These are phyloP conservation scores for Radopholus similis DNA, from an alignment of 1,140 invertebrate genomes.

Conservation along the genomic window DNA sequence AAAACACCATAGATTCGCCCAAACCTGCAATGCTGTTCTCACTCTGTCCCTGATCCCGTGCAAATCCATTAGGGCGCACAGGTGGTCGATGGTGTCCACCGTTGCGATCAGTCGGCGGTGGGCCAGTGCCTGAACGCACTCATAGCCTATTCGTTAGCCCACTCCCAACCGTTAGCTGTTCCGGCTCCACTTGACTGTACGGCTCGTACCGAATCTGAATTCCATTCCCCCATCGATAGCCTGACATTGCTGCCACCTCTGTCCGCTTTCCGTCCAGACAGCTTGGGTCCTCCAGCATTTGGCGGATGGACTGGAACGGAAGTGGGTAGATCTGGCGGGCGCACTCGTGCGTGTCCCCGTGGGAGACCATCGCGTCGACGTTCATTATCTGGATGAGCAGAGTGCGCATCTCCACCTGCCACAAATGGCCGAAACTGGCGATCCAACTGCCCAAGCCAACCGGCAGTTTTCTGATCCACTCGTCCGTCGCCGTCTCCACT, in stretches of 20 bases:
- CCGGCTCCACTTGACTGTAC: constrained; percentile 45
- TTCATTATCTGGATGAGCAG: constrained; percentile 59
- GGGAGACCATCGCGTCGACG: constrained; percentile 50
- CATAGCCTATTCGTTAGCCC: neutral
- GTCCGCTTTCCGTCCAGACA: constrained; percentile 57
- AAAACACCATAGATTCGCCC: constrained; percentile 13
- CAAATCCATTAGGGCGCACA: constrained; percentile 56
- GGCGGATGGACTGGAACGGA: constrained; percentile 36
- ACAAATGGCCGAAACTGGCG: neutral
- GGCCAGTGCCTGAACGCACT: constrained; percentile 38
- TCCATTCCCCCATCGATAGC: neutral
- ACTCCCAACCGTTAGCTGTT: constrained; percentile 32
- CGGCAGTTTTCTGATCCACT: constrained; percentile 56
- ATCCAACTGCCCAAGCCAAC: constrained; percentile 4
- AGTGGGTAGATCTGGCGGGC: constrained; percentile 48
- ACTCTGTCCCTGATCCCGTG: constrained; percentile 56
- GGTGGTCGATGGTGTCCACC: constrained; percentile 58
- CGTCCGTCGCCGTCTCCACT: constrained; percentile 28
- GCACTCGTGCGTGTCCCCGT: constrained; percentile 40
- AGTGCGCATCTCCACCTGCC: constrained; percentile 52
- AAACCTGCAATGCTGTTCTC: neutral
- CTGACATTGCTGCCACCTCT: constrained; percentile 31
- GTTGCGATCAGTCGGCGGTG: constrained; percentile 55
- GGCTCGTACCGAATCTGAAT: constrained; percentile 57
- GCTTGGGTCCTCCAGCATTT: constrained; percentile 54